Conservation (phyloP, 2,888 invertebrate species). For the Philonicus albiceps region DNA sequence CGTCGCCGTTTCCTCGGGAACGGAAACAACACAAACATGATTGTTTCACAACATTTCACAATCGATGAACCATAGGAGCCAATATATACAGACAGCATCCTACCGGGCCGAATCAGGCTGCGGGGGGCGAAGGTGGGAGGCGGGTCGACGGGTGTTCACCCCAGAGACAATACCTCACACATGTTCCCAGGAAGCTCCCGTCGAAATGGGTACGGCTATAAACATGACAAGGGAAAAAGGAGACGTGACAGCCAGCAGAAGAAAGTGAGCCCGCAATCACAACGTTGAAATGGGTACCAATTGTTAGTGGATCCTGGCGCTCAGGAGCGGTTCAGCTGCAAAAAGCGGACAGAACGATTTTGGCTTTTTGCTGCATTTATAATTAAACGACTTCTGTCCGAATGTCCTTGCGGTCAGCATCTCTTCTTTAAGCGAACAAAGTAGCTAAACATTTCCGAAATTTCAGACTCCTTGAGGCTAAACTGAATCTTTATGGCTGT, state of each 20-base stretch:
- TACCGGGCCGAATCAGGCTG: too few relatives aligned
- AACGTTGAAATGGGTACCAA: neutral
- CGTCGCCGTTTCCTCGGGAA: conserved; percentile 22
- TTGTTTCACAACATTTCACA: conserved; percentile 44
- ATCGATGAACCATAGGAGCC: conserved; percentile 42
- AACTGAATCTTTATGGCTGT: too few relatives aligned
- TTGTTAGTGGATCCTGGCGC: neutral
- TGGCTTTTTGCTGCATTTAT: neutral
- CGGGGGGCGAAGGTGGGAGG: neutral
- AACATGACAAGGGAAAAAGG: conserved; percentile 4
- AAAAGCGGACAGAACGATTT: neutral
- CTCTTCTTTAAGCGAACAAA: neutral
- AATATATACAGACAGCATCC: conserved; percentile 1
- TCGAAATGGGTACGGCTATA: conserved; percentile 35
- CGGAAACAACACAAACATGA: conserved; percentile 37
- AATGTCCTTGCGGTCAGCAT: neutral
- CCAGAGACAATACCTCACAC: conserved; percentile 38
- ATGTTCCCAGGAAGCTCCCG: conserved; percentile 15
- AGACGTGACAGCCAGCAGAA: neutral
- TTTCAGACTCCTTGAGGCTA: neutral
- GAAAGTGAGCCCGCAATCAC: neutral
- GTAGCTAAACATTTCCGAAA: neutral
- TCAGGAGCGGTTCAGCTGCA: neutral
- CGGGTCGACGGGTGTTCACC: neutral
- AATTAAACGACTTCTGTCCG: neutral